Base-by-base conservation (phyloP, 2,797 vertebrate species). In the Cossypha dichroa region DNA sequence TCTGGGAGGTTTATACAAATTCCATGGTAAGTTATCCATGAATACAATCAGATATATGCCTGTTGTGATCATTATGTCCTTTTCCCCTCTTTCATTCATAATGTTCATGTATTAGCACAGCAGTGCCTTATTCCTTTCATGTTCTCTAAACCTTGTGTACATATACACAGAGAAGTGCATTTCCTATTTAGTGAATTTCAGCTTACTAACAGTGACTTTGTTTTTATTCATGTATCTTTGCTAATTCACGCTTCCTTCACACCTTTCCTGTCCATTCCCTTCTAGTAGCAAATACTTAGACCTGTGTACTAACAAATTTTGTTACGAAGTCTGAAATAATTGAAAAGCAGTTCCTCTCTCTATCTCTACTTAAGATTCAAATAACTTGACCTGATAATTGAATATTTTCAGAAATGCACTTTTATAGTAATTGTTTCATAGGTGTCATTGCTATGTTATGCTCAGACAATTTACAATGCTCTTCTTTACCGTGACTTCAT, bases 1-100 rank as follows among this genome's bases (percentile, higher is more conserved):
- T 75, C 98, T 99, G 31, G 99, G 99, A 66, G 99, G 99, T 40
- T 98, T 99, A 91, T 99, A 99, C 97, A 99, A 99, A 97, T 99
- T 99, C 96, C 99, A 99, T 13, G 99, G 99, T 99, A 95, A 98
- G 98, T 54, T 90, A 36, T 41, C 78, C 10, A 2, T 40, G 18
- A 40, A 34, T 25, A 16, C 20, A 18, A 26, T 52, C 0, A 1
- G 20, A 26, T 54, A 28, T n/a, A 25, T n/a, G 78, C 20, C 15
- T 59, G 22, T 40, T 73, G 54, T 6, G 6, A 6, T 85, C 20
- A 4, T 59, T 80, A 28, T 41, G 0, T 70, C 73, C 26, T 86
- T 13, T 85, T 67, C 16, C 17, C 29, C 40, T 58, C 36, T 16
- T 83, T 41, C 5, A 5, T 74, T 85, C 19, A 10, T 48, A 17